These are phyloP conservation scores for Xiphydria camelus DNA, from an alignment of 2,888 invertebrate genomes.

Conservation along the genomic window DNA sequence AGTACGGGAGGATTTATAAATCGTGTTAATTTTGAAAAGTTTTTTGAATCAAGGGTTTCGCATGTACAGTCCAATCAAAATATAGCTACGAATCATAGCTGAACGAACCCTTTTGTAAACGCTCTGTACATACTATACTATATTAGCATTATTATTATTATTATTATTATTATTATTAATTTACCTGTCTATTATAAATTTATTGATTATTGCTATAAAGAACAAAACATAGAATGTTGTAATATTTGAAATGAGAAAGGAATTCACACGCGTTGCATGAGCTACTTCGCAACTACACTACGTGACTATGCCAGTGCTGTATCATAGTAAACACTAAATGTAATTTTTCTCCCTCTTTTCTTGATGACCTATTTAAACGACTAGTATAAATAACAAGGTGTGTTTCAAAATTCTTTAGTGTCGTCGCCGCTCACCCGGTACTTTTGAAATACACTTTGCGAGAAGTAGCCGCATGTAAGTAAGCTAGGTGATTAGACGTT, in stretches of 20 bases:
- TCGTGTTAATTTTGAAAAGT: conserved; percentile 44
- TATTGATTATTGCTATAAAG: conserved; percentile 43
- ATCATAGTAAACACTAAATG: conserved; percentile 47
- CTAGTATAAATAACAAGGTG: conserved; percentile 14
- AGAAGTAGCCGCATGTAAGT: conserved; percentile 24
- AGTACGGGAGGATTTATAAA: conserved; percentile 43
- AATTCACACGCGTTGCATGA: conserved; percentile 30
- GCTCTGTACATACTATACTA: conserved; percentile 53
- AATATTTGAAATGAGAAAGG: conserved; percentile 25
- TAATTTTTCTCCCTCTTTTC: conserved; percentile 40
- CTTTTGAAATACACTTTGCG: conserved; percentile 30
- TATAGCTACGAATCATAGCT: conserved; percentile 33
- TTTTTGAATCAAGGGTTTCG: conserved; percentile 38
- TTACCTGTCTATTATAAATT: conserved; percentile 55
- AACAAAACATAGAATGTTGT: conserved; percentile 29
- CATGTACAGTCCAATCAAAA: conserved; percentile 52
- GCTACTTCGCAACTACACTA: conserved; percentile 31
- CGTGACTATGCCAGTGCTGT: conserved; percentile 51
- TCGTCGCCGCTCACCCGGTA: no score
- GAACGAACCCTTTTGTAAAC: conserved; percentile 42
- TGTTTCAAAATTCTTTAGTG: conserved; percentile 22
- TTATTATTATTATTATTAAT: conserved; percentile 37
- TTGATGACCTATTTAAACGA: conserved; percentile 36
- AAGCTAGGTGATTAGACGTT: conserved; percentile 27
- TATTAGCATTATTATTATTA: conserved; percentile 36